Evolutionary conservation across 2,113 vertebrate genomes (phyloP).

Genomic region (Pachyramphus minor): DNA sequence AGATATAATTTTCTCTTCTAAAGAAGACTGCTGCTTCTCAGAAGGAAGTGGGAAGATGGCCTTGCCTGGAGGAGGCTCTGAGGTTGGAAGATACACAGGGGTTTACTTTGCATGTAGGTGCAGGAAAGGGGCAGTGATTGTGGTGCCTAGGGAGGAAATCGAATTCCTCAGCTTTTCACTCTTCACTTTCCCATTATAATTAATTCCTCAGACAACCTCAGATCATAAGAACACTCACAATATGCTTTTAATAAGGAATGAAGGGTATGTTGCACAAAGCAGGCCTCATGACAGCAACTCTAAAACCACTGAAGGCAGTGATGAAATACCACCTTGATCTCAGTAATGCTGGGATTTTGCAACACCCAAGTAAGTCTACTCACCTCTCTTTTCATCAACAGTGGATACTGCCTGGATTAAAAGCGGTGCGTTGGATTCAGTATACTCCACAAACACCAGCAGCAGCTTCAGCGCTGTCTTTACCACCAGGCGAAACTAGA

Average conservation of each 20-base stretch:
- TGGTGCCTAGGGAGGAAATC: accelerated
- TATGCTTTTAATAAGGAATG: not conserved
- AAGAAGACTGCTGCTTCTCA: constrained; percentile 22
- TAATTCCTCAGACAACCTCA: not conserved
- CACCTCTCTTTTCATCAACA: constrained; percentile 85
- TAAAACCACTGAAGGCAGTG: not conserved
- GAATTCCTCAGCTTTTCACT: not conserved
- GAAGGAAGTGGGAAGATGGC: not conserved
- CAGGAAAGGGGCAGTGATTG: not conserved
- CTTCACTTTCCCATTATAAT: not conserved
- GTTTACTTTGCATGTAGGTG: not conserved
- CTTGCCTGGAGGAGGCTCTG: not conserved
- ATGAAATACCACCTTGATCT: not conserved
- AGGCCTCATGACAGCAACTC: not conserved
- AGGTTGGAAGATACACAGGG: not conserved
- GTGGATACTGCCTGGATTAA: constrained; percentile 82
- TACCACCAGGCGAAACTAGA: constrained; percentile 93
- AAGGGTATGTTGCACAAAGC: not conserved
- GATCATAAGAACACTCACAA: not conserved
- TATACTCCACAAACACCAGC: constrained; percentile 96
- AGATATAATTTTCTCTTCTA: constrained; percentile 43
- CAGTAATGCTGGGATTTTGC: not conserved
- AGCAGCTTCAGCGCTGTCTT: constrained; percentile 94
- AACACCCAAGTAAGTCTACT: not conserved
- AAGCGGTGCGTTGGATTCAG: constrained; percentile 83